Conservation (phyloP, 2,888 invertebrate species). For the Pristionchus fissidentatus region DNA sequence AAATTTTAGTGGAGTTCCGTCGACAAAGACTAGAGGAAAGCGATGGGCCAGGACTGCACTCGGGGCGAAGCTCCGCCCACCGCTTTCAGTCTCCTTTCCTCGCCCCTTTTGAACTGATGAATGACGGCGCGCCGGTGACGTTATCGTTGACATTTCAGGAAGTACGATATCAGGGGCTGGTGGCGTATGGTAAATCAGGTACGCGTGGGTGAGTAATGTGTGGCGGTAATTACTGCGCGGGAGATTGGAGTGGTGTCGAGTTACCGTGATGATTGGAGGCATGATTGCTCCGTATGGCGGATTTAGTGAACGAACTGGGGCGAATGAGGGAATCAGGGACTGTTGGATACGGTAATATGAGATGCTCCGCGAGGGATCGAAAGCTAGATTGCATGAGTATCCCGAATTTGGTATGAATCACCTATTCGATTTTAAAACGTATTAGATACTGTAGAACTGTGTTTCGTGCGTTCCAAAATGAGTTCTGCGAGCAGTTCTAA, state of each 20-base stretch:
- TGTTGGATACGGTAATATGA: neutral
- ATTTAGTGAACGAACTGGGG: too few relatives aligned
- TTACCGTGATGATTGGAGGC: constrained; percentile 2
- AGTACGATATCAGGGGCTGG: neutral
- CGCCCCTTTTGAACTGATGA: neutral
- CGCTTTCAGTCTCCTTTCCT: too few relatives aligned
- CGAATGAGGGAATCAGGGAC: too few relatives aligned
- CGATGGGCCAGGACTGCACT: too few relatives aligned
- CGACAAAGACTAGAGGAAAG: too few relatives aligned
- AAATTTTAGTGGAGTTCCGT: too few relatives aligned
- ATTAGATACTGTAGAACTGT: too few relatives aligned
- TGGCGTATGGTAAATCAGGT: too few relatives aligned
- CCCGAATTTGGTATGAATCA: neutral
- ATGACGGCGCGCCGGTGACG: neutral
- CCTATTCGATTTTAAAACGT: too few relatives aligned
- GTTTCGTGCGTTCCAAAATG: too few relatives aligned
- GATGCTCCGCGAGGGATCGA: neutral
- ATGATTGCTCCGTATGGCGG: too few relatives aligned
- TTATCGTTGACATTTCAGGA: neutral
- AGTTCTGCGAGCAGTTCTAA: too few relatives aligned
- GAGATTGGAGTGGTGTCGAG: neutral
- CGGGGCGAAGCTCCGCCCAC: constrained; percentile 21
- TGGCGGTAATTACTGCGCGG: neutral
- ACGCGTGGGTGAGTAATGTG: neutral
- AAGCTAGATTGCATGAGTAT: neutral